phyloP scores from a whole-genome alignment of 1,140 invertebrate species.

The Pomacea maculata region DNA sequence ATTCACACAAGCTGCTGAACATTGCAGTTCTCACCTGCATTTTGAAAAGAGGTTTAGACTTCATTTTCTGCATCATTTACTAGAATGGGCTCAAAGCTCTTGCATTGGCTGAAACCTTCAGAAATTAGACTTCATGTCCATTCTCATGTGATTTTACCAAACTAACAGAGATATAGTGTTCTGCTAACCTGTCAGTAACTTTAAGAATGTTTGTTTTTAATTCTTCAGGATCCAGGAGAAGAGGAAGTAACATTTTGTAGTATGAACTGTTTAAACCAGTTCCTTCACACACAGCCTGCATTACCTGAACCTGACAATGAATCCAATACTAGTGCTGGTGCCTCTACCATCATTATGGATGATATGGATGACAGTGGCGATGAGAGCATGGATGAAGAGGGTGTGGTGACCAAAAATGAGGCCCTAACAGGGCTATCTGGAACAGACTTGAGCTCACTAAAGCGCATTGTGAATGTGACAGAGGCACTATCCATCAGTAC shows the following conservation, averaged over 20 bases:
- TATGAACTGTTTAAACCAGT: slow-evolving; percentile 84
- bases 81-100: too few relatives aligned
- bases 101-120: too few relatives aligned
- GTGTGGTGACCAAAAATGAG: slow-evolving; percentile 47
- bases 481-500: slow-evolving; percentile 35
- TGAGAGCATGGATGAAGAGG: slow-evolving; percentile 74
- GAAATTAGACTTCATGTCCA: too few relatives aligned
- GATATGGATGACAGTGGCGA: slow-evolving; percentile 47
- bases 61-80: too few relatives aligned
- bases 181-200: too few relatives aligned
- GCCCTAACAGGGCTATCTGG: background rate
- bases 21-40: too few relatives aligned
- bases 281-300: slow-evolving; percentile 50
- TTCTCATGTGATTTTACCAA: too few relatives aligned
- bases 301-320: slow-evolving; percentile 11
- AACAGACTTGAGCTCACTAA: background rate
- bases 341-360: slow-evolving; percentile 72
- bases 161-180: too few relatives aligned
- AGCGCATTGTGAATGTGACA: slow-evolving; percentile 3
- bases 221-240: slow-evolving; percentile 55
- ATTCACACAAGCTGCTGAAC: background rate
- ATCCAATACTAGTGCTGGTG: slow-evolving; percentile 38
- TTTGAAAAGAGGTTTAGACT: too few relatives aligned
- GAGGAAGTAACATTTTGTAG: slow-evolving; percentile 78
- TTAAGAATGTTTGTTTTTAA: too few relatives aligned